Evolutionary conservation across 1,140 invertebrate genomes (phyloP), one percentile per base, ranked within the genome.

Genomic region (Thalassaphorura encarpata): DNA sequence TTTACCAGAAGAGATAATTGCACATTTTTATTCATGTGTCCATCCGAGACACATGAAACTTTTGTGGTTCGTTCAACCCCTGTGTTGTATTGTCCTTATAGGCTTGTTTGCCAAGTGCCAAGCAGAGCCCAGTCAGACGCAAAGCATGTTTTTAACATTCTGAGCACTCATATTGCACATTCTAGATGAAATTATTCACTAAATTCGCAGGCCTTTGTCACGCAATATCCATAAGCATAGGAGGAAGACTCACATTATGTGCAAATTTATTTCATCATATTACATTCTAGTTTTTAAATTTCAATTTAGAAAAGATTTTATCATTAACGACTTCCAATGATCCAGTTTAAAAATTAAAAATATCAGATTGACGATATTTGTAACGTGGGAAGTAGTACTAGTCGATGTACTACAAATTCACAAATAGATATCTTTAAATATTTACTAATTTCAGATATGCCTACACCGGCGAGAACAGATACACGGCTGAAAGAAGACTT

Each of bases 381-480:
- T 43, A 8, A 6, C 6, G 8, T 43, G 11, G 11, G 42, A 8
- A 13, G 19, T 18, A 43, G 6, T 23, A 43, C 19, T 11, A 6
- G 42, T 21, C 19, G 16, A 6, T 8, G 42, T 11, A 13, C 42
- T 13, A 21, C 19, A 43, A 13, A 8, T 43, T 43, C 42, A 43
- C 11, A 36, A 36, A 36, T 36, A 11, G n/a, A 36, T 11, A 36
- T n/a, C 11, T 18, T 43, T 23, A 13, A 8, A 18, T 43, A 8
- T 43, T 8, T 8, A 8, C 28, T 51, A 3, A 11, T 36, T 50
- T 3, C 19, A 66, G 64, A 40, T 66, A 64, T 54, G 64, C 64
- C 8, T 66, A 66, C 52, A 66, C 62, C 21, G 64, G 64, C 16
- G 50, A 56, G 21, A 41, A 64, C 33, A 57, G 59, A 5, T 66